Evolutionary conservation across 64 coral and sea anemone genomes (phyloP).

Genomic region (Orbicella faveolata): DNA sequence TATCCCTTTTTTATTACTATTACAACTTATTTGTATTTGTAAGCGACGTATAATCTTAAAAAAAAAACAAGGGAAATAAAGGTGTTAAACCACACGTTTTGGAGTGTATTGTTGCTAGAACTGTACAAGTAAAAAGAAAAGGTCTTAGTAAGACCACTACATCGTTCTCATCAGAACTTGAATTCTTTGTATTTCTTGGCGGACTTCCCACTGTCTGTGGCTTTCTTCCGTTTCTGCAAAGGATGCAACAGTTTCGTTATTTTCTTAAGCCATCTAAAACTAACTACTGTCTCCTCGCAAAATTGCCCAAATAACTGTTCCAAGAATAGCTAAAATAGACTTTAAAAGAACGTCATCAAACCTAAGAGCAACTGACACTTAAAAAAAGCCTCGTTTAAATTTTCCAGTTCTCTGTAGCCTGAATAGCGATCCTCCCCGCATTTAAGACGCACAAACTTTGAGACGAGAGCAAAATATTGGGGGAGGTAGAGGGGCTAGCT

Average conservation of each 20-base stretch:
- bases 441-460: no score
- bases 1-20: neutral
- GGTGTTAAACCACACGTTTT: slow-evolving; percentile 12
- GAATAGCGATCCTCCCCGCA: no score
- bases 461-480: no score
- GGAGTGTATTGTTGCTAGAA: neutral
- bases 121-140: slow-evolving; percentile 9
- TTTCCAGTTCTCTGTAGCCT: no score
- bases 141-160: neutral
- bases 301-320: no score
- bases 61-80: slow-evolving; percentile 12
- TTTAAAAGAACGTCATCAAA: no score
- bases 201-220: slow-evolving; percentile 98
- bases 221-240: slow-evolving; percentile 95
- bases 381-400: no score
- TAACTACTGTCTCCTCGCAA: neutral
- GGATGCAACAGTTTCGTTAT: neutral
- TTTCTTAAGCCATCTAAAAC: neutral
- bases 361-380: no score
- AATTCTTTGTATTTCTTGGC: slow-evolving; percentile 99
- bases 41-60: neutral
- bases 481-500: no score
- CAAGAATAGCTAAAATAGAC: no score
- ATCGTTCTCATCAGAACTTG: slow-evolving; percentile 67
- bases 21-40: neutral